Evolutionary conservation across 2,113 vertebrate species (phyloP).

Genomic region (Hylia prasina): DNA sequence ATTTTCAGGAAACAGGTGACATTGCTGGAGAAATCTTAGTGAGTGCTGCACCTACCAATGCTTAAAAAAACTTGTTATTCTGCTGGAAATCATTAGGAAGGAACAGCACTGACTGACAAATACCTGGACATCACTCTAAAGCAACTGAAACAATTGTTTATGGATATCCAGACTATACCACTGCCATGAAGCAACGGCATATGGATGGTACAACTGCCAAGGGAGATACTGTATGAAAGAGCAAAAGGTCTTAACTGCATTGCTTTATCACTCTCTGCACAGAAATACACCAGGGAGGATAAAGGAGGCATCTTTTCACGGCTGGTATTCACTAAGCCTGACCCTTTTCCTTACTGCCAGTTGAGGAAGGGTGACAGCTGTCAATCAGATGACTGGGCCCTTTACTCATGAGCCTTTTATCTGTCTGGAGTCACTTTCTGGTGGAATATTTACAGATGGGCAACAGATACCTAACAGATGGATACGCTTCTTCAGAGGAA

Average conservation of each 20-base stretch:
- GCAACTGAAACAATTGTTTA: not conserved
- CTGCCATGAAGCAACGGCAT: not conserved
- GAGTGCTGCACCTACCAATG: not conserved
- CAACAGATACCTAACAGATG: not conserved
- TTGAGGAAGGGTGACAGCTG: not conserved
- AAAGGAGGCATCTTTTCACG: not conserved
- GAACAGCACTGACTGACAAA: not conserved
- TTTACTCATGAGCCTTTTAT: not conserved
- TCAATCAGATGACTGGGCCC: not conserved
- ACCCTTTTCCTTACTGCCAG: not conserved
- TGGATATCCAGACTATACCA: not conserved
- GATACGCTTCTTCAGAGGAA: not conserved
- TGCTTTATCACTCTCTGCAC: not conserved
- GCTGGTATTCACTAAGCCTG: not conserved
- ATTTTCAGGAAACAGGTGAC: not conserved
- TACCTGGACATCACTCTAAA: not conserved
- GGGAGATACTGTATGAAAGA: not conserved
- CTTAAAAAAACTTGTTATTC: not conserved
- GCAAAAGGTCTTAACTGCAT: not conserved
- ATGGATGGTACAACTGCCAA: not conserved
- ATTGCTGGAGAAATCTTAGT: not conserved
- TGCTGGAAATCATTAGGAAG: not conserved
- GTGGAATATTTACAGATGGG: not conserved
- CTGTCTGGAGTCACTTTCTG: not conserved
- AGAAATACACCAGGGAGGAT: not conserved